Base-by-base conservation (phyloP, 1,140 invertebrate species). In the Sitodiplosis mosellana region DNA sequence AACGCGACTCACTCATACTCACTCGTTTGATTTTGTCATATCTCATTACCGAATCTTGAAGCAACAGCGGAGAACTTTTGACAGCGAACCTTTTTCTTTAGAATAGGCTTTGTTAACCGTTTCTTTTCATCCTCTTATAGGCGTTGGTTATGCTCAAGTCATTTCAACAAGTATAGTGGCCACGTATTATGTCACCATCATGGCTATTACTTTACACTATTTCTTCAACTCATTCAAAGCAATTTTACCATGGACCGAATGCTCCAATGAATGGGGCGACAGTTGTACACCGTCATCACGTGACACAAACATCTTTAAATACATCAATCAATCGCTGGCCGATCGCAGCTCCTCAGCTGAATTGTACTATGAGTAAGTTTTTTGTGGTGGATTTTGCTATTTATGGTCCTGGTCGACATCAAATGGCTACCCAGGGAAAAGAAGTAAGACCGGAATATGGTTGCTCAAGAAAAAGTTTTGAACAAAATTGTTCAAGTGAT, bases 131-230 rank as follows among this genome's bases (percentile, higher is more conserved):
- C 58, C n/a, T n/a, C n/a, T n/a, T n/a, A n/a, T n/a, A 77, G 83
- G 84, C 53, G 71, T 83, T 37, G 84, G 83, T 11, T 82, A 80
- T 55, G 79, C 78, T 1, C 80, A 82, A 62, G 76, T 80, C 20
- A 64, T 83, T 2, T 74, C 82, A 0, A 78, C 81, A 36, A 73
- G 72, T 48, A 68, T 81, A 41, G 73, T 87, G 14, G 71, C 80
- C 38, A 75, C 80, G 2, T 83, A 83, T 60, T 83, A 83, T 59
- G 77, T 78, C 34, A 73, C 79, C 12, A 75, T 83, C 50, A 81
- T 83, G 57, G 75, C 77, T 8, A 70, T 81, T 56, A 80, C 76
- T 17, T 55, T 82, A 6, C 77, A 73, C 53, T 83, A 82, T 56
- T 60, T 83, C 41, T 65, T 73, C 17, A 73, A 73, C 51, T 79